Base-by-base conservation (phyloP, 2,797 vertebrate species). In the Otus scops region DNA sequence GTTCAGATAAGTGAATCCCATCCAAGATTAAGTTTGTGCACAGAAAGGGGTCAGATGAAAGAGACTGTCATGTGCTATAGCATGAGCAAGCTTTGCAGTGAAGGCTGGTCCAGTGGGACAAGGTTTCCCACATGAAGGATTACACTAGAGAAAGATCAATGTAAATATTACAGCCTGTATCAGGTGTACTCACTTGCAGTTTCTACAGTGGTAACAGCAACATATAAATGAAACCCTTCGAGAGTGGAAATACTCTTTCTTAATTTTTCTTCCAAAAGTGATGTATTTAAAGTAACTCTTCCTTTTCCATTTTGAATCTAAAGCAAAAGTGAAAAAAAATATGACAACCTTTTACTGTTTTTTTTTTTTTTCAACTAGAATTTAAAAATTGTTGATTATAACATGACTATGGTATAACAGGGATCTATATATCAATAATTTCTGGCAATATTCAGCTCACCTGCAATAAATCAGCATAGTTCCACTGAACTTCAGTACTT, bases 191-290 rank as follows among this genome's bases (percentile, higher is more conserved):
- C 87, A 98, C 98, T 98, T 87, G 98, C 97, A 79, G 96, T 98
- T 96, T 98, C 98, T 63, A 98, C 91, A 83, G 96, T 93, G 8
- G 97, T 97, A 43, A 97, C 98, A 48, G 97, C 97, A 3, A 98
- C 93, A 38, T 97, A 97, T 27, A 98, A 94, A 87, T 88, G 51
- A 80, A 92, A 90, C 2, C 96, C 97, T 85, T 97, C 97, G 4
- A 98, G 79, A 30, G 95, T 59, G 8, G 68, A 78, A 77, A 96
- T 86, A 60, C 28, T 89, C 57, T 36, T 89, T 60, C 43, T 85
- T 81, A 95, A 80, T 85, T 94, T 97, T 51, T 74, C 84, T 79
- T 92, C 88, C 63, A 98, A 38, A 56, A 90, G 61, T 6, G 38
- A 4, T 36, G 97, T 97, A 30, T 13, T 91, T 67, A 98, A 74